These are phyloP conservation scores for Tenualosa thibaudeaui DNA, from an alignment of 2,797 vertebrate genomes.

Conservation along the genomic window DNA sequence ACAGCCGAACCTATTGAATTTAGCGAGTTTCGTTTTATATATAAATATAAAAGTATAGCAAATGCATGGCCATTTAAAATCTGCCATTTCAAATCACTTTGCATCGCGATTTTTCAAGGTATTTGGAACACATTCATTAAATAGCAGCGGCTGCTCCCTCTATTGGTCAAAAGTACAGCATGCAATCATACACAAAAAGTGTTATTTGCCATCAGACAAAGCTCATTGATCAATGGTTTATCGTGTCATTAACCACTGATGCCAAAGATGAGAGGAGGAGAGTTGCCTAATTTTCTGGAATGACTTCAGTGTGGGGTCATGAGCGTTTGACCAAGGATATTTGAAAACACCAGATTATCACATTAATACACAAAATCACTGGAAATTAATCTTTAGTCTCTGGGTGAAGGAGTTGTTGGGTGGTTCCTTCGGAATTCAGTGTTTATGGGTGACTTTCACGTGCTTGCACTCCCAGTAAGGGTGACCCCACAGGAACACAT, in stretches of 20 bases:
- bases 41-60: too few relatives aligned
- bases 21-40: too few relatives aligned
- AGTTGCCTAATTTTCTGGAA: neutral
- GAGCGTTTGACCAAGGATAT: too few relatives aligned
- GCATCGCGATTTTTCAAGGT: neutral
- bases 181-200: too few relatives aligned
- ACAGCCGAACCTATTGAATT: too few relatives aligned
- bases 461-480: constrained; percentile 42
- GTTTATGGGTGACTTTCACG: constrained; percentile 36
- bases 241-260: neutral
- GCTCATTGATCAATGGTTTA: neutral
- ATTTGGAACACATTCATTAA: neutral
- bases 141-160: neutral
- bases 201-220: too few relatives aligned
- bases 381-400: neutral
- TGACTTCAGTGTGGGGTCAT: neutral
- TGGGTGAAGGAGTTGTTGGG: neutral
- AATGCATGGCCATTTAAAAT: neutral
- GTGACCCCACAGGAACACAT: constrained; percentile 50
- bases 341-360: too few relatives aligned
- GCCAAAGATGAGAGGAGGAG: neutral
- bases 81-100: neutral
- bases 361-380: neutral
- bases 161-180: neutral
- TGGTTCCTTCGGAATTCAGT: constrained; percentile 22